Percentiles rank a stretch among this genome's conserved stretches.
Conservation (phyloP, 2,113 vertebrate genomes). For the Triplophysa dalaica region DNA sequence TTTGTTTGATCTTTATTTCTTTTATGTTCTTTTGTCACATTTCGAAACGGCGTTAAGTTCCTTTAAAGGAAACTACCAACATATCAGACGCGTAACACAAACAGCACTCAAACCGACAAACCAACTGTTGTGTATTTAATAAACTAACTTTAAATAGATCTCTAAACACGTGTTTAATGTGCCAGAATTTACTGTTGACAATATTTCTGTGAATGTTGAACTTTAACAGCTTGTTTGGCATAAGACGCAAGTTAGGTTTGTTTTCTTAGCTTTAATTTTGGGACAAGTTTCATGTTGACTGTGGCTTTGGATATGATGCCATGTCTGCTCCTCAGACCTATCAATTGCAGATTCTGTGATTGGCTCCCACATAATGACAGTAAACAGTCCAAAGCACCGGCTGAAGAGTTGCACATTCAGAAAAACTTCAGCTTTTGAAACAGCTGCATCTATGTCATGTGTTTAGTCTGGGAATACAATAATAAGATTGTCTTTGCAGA, state of each 20-base stretch:
- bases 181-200: neutral
- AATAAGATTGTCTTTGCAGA: conserved; percentile 68
- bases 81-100: neutral
- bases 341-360: conserved; percentile 45
- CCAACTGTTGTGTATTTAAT: neutral
- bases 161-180: neutral
- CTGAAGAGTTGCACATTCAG: neutral
- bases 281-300: conserved; percentile 6
- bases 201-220: neutral
- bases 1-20: neutral
- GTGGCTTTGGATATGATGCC: conserved; percentile 21
- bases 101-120: neutral
- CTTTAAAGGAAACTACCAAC: conserved; percentile 2
- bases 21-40: conserved; percentile 1
- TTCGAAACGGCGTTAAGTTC: neutral
- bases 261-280: conserved; percentile 15
- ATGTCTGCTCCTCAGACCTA: conserved; percentile 43
- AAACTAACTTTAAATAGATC: neutral
- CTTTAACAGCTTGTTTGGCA: neutral
- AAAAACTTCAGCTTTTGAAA: neutral
- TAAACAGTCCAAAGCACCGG: conserved; percentile 6
- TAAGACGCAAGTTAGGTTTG: neutral
- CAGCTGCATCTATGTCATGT: neutral
- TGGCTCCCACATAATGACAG: conserved; percentile 34
- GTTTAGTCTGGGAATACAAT: neutral